These are phyloP conservation scores for Myiagra hebetior DNA, from an alignment of 2,113 vertebrate genomes.

Conservation along the genomic window DNA sequence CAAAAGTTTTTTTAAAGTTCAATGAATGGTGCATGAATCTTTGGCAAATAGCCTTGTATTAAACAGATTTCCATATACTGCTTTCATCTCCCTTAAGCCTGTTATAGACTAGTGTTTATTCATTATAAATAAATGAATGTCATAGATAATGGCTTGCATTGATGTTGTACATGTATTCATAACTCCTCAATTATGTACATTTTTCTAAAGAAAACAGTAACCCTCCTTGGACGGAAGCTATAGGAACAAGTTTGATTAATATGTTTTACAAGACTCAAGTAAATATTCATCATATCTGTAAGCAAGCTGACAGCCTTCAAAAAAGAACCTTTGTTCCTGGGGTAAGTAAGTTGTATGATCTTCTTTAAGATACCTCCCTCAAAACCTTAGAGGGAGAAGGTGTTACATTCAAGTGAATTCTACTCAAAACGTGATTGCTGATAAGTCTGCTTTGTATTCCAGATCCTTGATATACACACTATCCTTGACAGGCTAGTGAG, in stretches of 20 bases:
- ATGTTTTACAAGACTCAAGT: conserved; percentile 75
- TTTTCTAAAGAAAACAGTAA: conserved; percentile 67
- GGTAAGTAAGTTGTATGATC: conserved; percentile 72
- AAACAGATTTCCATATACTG: conserved; percentile 66
- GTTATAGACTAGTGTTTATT: conserved; percentile 16
- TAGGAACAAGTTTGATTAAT: conserved; percentile 74
- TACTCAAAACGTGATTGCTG: conserved; percentile 41
- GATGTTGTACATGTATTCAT: neutral
- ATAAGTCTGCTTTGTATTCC: conserved; percentile 42
- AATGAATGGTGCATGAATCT: conserved; percentile 59
- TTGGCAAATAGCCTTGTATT: conserved; percentile 69
- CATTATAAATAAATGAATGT: conserved; percentile 28
- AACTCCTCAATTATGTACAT: conserved; percentile 46
- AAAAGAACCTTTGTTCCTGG: conserved; percentile 68
- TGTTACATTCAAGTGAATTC: conserved; percentile 62
- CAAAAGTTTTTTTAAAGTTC: conserved; percentile 76
- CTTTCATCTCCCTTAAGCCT: conserved; percentile 48
- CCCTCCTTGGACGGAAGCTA: conserved; percentile 60
- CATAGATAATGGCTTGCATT: neutral
- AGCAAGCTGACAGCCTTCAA: conserved; percentile 72
- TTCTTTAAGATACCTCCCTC: conserved; percentile 64
- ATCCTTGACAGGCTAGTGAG: conserved; percentile 19
- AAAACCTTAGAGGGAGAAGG: conserved; percentile 56
- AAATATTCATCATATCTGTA: conserved; percentile 76
- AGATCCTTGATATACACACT: neutral